Conservation (phyloP, 2,113 vertebrate species). For the Esox niger region DNA sequence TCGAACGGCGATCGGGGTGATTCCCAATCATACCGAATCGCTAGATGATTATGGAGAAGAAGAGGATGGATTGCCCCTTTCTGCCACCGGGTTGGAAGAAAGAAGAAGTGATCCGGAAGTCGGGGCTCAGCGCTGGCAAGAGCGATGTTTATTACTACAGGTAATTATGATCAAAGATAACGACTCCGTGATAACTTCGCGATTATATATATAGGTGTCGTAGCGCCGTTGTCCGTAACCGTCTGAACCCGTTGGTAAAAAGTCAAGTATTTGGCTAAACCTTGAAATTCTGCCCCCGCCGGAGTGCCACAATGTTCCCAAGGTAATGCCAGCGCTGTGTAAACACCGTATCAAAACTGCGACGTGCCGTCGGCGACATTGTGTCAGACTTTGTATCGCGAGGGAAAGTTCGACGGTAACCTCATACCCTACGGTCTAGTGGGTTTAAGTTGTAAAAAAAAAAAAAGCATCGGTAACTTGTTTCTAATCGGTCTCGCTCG, state of each 20-base stretch:
- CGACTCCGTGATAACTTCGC: neutral
- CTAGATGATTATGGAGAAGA: conserved; percentile 74
- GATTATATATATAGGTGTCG: too few relatives aligned
- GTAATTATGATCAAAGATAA: conserved; percentile 43
- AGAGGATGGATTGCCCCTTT: conserved; percentile 80
- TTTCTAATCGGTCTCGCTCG: neutral
- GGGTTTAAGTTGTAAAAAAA: neutral
- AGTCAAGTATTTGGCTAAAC: neutral
- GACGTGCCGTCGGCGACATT: neutral
- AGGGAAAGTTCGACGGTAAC: too few relatives aligned
- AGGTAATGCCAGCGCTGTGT: neutral
- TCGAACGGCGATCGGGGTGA: neutral
- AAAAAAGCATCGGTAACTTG: neutral
- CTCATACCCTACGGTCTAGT: too few relatives aligned
- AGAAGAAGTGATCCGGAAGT: conserved; percentile 86
- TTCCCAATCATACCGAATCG: conserved; percentile 4
- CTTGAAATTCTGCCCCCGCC: neutral
- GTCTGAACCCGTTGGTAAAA: neutral
- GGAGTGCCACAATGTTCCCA: neutral
- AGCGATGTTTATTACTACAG: conserved; percentile 88
- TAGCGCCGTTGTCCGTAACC: neutral
- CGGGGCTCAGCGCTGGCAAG: conserved; percentile 83
- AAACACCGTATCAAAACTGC: neutral
- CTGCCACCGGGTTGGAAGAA: conserved; percentile 84
- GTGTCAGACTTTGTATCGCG: neutral